Evolutionary conservation across 1,140 invertebrate genomes (phyloP), one percentile per base, ranked within the genome.

Genomic region (Rhagoletis pomonella): DNA sequence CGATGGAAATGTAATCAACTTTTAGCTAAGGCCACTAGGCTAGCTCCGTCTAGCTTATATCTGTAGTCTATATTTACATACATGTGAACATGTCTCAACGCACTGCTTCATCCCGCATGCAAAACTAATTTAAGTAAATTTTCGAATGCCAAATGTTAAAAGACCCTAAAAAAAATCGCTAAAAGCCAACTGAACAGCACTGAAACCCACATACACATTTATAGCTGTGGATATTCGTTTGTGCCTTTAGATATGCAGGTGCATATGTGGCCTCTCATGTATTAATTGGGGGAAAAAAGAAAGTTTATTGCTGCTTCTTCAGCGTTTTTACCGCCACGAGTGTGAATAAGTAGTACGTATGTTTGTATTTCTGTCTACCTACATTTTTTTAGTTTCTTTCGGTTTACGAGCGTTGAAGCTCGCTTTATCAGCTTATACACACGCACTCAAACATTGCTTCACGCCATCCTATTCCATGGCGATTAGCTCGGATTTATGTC

Each of bases 241-340:
- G 50, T 55, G 50, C 47, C 44, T 81, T 10, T 44, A 44, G 44
- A 42, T 69, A 81, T 5, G 10, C 55, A 81, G 19, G 47, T 81
- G 44, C 42, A 47, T 50, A 73, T 14, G 12, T 12, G 12, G 14
- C 44, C 4, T 44, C 77, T 14, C 10, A 55, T 84, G 19, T 84
- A 50, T 59, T 81, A 58, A 29, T 29, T 29, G 29, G 29, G 29
- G 29, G 81, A 14, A 85, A 85, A 85, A 85, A 85, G 81, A 85
- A 85, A 85, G 81, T 85, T 85, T 85, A 62, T 73, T 73, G 42
- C 67, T 73, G 10, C 67, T 44, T 12, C 14, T 73, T 62, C 39
- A 10, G 65, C 39, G 29, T 42, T 9, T 73, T 47, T 44, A 17
- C 39, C 14, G 67, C 67, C 14, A 73, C 14, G 14, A 4, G 67